phyloP scores from a whole-genome alignment of 1,140 invertebrate species.

The Harpegnathos saltator region DNA sequence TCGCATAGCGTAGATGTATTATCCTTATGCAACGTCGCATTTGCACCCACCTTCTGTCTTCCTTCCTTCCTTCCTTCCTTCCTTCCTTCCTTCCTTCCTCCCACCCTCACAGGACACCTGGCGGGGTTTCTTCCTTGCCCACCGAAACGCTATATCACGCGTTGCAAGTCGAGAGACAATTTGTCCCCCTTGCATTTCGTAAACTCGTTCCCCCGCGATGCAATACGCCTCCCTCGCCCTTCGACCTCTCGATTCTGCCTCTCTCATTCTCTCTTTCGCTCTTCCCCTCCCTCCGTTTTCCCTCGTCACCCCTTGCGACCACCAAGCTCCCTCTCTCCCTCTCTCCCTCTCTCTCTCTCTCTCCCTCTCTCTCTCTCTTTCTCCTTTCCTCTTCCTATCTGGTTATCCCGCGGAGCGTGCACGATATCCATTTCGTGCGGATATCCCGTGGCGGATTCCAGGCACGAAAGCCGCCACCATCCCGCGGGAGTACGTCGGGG shows the following conservation, averaged over 20 bases:
- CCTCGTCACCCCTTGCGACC: background rate
- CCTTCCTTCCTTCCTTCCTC: no score
- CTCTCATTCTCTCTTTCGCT: slow-evolving; percentile 32
- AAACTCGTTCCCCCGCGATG: slow-evolving; percentile 55
- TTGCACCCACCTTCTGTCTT: background rate
- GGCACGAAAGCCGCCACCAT: slow-evolving; percentile 77
- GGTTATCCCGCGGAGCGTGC: slow-evolving; percentile 68
- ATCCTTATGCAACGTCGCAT: slow-evolving; percentile 30
- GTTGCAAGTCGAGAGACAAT: slow-evolving; percentile 64
- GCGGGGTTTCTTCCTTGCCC: slow-evolving; percentile 5
- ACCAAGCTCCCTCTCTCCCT: background rate
- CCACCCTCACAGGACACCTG: background rate
- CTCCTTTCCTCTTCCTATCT: slow-evolving; percentile 51
- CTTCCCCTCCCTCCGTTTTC: background rate
- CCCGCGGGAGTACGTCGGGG: slow-evolving; percentile 78
- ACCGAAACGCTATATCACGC: slow-evolving; percentile 40
- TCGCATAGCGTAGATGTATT: background rate
- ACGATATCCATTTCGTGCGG: slow-evolving; percentile 79
- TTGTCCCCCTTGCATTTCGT: slow-evolving; percentile 68
- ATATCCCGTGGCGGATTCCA: slow-evolving; percentile 78
- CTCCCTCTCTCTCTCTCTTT: background rate
- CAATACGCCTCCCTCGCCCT: slow-evolving; percentile 33
- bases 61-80: background rate
- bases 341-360: slow-evolving; percentile 19
- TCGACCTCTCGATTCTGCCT: slow-evolving; percentile 25